A percentile compares a stretch with the other conserved stretches of the same genome.
Evolutionary conservation across 92 coral and sea anemone species (phyloP).

Genomic region (Siderastrea radians): DNA sequence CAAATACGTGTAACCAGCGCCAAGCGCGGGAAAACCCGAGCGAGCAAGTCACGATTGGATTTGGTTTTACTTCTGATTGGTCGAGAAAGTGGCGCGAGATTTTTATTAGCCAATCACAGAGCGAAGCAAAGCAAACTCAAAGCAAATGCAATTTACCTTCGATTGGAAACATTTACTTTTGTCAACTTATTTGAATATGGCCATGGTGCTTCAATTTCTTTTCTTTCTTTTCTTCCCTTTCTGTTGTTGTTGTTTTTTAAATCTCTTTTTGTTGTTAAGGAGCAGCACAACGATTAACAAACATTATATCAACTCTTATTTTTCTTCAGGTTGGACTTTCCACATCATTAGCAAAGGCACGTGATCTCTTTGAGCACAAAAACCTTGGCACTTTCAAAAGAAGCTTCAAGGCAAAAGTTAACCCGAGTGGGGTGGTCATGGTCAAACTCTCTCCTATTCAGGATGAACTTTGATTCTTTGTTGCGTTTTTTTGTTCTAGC

Average conservation of each 20-base stretch:
- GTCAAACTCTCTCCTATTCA: slow-evolving; percentile 72
- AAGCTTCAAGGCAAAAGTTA: slow-evolving; percentile 86
- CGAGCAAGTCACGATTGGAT: no score
- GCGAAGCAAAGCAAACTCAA: no score
- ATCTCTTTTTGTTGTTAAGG: background rate
- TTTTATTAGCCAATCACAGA: no score
- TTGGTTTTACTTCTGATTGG: no score
- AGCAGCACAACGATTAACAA: background rate
- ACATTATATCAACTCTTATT: background rate
- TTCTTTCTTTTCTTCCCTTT: background rate
- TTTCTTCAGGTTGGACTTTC: slow-evolving; percentile 75
- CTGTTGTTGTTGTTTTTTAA: no score
- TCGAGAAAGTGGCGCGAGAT: no score
- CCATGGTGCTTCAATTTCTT: no score
- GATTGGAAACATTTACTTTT: no score
- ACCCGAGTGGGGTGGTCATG: slow-evolving; percentile 96
- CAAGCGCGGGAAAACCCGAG: no score
- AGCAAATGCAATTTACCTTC: no score
- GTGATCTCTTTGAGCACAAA: slow-evolving; percentile 89
- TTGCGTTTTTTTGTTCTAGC: background rate
- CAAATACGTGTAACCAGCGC: no score
- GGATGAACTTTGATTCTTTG: slow-evolving; percentile 25
- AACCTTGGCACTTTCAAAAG: slow-evolving; percentile 77
- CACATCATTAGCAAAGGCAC: slow-evolving; percentile 71
- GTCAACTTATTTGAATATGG: no score